These are phyloP conservation scores for Miltochrista miniata DNA, from an alignment of 2,888 invertebrate genomes.

Conservation along the genomic window DNA sequence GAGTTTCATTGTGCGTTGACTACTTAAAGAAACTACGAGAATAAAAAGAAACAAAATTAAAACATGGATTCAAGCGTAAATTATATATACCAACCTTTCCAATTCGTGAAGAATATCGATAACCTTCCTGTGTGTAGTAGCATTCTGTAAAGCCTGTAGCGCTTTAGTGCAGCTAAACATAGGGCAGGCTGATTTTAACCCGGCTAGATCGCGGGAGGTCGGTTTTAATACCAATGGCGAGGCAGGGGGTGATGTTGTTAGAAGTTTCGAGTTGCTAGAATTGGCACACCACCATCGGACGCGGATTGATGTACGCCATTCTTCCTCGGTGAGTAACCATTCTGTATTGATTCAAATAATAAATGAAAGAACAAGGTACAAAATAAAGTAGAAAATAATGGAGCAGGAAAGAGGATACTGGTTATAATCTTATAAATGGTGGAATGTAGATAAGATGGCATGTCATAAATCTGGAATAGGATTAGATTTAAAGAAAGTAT, in stretches of 20 bases:
- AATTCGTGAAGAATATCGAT: slow-evolving; percentile 80
- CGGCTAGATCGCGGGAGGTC: slow-evolving; percentile 65
- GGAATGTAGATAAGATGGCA: too few species aligned
- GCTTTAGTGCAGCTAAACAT: slow-evolving; percentile 78
- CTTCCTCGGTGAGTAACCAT: slow-evolving; percentile 65
- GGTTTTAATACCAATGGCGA: slow-evolving; percentile 56
- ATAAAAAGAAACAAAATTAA: too few species aligned
- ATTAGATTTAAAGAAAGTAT: too few species aligned
- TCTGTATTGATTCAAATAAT: slow-evolving; percentile 20
- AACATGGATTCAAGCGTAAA: too few species aligned
- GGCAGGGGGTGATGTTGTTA: slow-evolving; percentile 46
- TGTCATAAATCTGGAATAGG: too few species aligned
- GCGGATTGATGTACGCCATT: slow-evolving; percentile 61
- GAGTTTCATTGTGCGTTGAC: too few species aligned
- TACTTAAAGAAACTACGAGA: too few species aligned
- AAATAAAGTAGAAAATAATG: too few species aligned
- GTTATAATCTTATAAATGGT: too few species aligned
- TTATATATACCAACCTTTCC: slow-evolving; percentile 71
- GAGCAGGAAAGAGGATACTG: too few species aligned
- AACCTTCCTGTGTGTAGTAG: slow-evolving; percentile 84
- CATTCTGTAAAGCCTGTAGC: slow-evolving; percentile 85
- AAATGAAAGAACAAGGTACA: too few species aligned
- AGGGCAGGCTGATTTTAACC: slow-evolving; percentile 79
- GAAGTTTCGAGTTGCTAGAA: slow-evolving; percentile 41
- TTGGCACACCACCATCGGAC: slow-evolving; percentile 69